Percentiles rank a stretch among this genome's conserved stretches.
Evolutionary conservation across 2,888 invertebrate species (phyloP).

Genomic region (Chrysotoxum bicinctum): DNA sequence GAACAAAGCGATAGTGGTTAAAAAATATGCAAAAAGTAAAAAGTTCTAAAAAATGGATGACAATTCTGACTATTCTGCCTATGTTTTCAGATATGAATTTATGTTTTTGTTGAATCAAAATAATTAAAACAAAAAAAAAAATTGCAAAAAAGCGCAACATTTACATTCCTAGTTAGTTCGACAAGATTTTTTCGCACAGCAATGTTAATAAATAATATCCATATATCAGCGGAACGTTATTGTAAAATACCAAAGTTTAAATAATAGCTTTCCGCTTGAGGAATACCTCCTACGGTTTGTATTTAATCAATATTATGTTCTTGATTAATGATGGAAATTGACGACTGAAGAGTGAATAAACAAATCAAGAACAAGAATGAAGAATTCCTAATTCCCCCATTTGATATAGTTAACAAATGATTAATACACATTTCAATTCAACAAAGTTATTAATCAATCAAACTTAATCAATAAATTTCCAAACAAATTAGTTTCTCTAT

Average conservation of each 20-base stretch:
- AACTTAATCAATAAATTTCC: too few species aligned
- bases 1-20: too few species aligned
- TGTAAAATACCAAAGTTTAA: constrained; percentile 26
- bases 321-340: constrained; percentile 17
- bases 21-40: too few species aligned
- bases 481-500: too few species aligned
- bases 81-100: too few species aligned
- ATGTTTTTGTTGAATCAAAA: too few species aligned
- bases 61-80: too few species aligned
- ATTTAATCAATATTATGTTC: constrained; percentile 1
- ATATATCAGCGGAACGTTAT: neutral
- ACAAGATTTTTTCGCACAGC: neutral
- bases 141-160: too few species aligned
- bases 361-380: neutral
- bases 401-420: neutral
- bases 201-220: constrained; percentile 1
- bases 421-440: neutral
- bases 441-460: neutral
- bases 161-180: too few species aligned
- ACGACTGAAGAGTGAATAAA: neutral
- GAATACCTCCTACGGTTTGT: neutral
- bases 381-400: neutral
- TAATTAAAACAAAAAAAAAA: too few species aligned
- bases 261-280: constrained; percentile 21
- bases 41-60: too few species aligned